Evolutionary conservation across 2,113 vertebrate species (phyloP).

Genomic region (Rhagologus leucostigma): DNA sequence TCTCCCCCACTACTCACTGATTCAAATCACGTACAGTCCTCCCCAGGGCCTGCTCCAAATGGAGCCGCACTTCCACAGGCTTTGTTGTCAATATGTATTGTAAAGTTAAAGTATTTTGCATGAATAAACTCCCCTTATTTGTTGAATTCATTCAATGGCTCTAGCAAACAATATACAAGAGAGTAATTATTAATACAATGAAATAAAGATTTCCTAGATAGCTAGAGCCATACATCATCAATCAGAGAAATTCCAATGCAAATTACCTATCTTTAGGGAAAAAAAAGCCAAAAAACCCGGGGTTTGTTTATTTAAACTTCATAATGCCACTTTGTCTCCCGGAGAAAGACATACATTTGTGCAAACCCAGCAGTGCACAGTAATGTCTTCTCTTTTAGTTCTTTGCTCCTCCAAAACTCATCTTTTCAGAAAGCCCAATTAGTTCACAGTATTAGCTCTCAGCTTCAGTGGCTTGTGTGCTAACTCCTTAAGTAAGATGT

Average conservation of each 20-base stretch:
- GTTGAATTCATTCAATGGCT: neutral
- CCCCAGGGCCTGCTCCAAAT: neutral
- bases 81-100: neutral
- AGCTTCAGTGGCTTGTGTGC: accelerated
- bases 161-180: neutral
- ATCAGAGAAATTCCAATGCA: neutral
- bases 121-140: neutral
- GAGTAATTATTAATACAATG: neutral
- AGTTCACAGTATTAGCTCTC: neutral
- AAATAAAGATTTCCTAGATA: neutral
- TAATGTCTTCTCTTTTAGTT: neutral
- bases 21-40: conserved; percentile 15
- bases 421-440: neutral
- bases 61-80: neutral
- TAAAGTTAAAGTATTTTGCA: neutral
- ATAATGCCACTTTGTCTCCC: neutral
- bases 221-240: neutral
- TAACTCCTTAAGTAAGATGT: neutral
- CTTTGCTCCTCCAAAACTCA: neutral
- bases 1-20: neutral
- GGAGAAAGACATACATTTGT: neutral
- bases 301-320: neutral
- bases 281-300: accelerated
- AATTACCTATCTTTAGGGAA: neutral
- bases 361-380: neutral